Evolutionary conservation across 1,140 invertebrate species (phyloP).

Genomic region (Cephus cinctus): DNA sequence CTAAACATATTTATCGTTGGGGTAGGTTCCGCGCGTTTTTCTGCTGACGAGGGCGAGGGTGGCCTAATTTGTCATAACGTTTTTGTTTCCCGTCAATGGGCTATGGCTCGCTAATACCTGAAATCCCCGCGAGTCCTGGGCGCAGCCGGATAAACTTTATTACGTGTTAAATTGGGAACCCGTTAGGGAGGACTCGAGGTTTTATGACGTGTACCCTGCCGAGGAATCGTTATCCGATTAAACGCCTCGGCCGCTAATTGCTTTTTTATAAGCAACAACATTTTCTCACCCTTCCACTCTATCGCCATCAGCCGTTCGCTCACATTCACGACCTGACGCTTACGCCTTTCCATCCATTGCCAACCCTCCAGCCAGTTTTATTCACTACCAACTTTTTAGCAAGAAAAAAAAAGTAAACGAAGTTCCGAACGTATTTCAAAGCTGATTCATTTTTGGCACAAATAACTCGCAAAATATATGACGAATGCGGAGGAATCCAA

Average conservation of each 20-base stretch:
- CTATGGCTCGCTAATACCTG: slow-evolving; percentile 23
- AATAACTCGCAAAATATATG: too few species aligned
- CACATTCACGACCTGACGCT: too few species aligned
- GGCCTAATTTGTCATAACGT: slow-evolving; percentile 44
- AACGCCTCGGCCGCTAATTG: slow-evolving; percentile 36
- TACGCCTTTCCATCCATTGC: too few species aligned
- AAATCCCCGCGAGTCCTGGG: slow-evolving; percentile 14
- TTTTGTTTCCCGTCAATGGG: slow-evolving; percentile 27
- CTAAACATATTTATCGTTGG: slow-evolving; percentile 39
- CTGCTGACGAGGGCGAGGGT: slow-evolving; percentile 24
- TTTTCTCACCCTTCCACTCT: slow-evolving; percentile 3
- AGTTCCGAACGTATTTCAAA: too few species aligned
- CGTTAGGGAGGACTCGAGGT: slow-evolving; percentile 4
- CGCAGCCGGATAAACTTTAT: slow-evolving; percentile 27
- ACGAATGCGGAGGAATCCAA: too few species aligned
- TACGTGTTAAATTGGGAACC: slow-evolving; percentile 31
- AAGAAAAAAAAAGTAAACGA: too few species aligned
- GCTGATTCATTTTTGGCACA: too few species aligned
- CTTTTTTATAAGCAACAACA: slow-evolving; percentile 30
- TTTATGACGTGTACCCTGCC: slow-evolving; percentile 29
- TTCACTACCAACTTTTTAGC: too few species aligned
- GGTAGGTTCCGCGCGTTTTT: slow-evolving; percentile 37
- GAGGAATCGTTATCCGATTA: slow-evolving; percentile 20
- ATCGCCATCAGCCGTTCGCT: too few species aligned
- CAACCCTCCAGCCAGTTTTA: too few species aligned